Evolutionary conservation across 2,888 invertebrate species (phyloP).

Genomic region (Mythimna impura): DNA sequence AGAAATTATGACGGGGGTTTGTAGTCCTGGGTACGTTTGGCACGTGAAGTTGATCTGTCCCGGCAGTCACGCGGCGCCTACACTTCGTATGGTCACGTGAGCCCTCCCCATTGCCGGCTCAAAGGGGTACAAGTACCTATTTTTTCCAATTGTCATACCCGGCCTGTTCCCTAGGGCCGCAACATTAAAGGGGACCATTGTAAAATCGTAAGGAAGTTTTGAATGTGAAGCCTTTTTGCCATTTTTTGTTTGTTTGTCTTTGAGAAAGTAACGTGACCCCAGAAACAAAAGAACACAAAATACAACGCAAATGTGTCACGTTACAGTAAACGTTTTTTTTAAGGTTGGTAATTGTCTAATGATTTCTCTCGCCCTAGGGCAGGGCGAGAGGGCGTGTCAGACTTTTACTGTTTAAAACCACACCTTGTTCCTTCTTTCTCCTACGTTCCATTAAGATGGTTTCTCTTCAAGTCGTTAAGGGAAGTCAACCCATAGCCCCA

Average conservation of each 20-base stretch:
- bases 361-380: no score
- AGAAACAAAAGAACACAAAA: not conserved
- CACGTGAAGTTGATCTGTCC: slow-evolving; percentile 16
- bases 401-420: no score
- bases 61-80: slow-evolving; percentile 37
- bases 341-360: no score
- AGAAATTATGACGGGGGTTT: not conserved
- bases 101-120: not conserved
- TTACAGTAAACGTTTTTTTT: not conserved
- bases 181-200: not conserved
- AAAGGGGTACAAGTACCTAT: not conserved
- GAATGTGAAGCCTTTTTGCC: not conserved
- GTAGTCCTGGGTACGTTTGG: not conserved
- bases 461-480: no score
- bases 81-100: slow-evolving; percentile 25
- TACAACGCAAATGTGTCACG: not conserved
- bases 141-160: not conserved
- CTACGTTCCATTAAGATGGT: no score
- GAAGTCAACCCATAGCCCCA: no score
- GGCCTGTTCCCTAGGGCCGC: no score
- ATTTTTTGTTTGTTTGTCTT: not conserved
- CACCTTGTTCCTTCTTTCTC: no score
- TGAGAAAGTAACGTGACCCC: not conserved
- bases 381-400: no score
- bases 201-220: not conserved